Base-by-base conservation (phyloP, 2,113 vertebrate species). In the Anser brachyrhynchus region DNA sequence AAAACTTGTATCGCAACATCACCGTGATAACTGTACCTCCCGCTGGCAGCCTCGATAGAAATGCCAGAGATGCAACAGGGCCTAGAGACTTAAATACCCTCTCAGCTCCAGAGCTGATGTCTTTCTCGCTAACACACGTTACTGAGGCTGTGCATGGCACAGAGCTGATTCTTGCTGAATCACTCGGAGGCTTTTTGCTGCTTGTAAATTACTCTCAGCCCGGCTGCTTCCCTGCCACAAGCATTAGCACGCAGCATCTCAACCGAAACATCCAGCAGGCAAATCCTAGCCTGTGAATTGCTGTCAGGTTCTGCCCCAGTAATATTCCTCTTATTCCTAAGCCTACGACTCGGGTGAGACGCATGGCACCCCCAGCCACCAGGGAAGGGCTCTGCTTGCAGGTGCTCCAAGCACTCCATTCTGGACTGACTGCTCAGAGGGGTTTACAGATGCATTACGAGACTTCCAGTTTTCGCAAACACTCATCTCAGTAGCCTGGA, bases 151-250 rank as follows among this genome's bases (percentile, higher is more conserved):
- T 11, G 41, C 6, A 1, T 18, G 59, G 74, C 87, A 91, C 74
- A 62, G 29, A 87, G 89, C 62, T 69, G 2, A 44, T 84, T 94
- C 91, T 2, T 85, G 74, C 89, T 95, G 91, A 95, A 87, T 88
- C 92, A 96, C 35, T 71, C 73, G 4, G 17, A 55, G 70, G 44
- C 75, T 69, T 67, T 86, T 51, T 49, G 55, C 59, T 92, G 89
- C 87, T 54, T 69, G 52, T 37, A 6, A 62, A 19, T 21, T 3
- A 22, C n/a, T 52, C 89, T 61, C 19, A 65, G 11, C 41, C 51
- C 22, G n/a, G 75, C 76, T 84, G 87, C 70, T 35, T 46, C 22
- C 78, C 95, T 93, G 82, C 75, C 87, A 82, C 65, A 1, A 1
- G 11, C 71, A 11, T 5, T 18, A 46, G 62, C 55, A 77, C 25